Conservation (phyloP, 2,113 vertebrate species). For the Promerops cafer region DNA sequence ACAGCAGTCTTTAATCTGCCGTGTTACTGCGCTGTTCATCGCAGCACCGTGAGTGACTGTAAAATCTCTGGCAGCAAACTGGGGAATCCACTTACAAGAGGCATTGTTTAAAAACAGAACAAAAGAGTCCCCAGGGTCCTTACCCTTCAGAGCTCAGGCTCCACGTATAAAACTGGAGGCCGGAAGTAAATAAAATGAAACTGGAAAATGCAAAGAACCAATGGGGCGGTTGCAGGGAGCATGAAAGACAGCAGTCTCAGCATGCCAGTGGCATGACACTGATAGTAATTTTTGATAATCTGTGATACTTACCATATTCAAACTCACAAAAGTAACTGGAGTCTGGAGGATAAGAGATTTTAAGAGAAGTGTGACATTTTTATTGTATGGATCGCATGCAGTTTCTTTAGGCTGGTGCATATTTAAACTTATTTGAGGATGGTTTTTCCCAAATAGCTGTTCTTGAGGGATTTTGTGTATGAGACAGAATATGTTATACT, state of each 20-base stretch:
- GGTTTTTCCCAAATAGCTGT: not conserved
- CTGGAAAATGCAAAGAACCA: not conserved
- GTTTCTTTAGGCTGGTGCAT: not conserved
- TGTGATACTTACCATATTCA: not conserved
- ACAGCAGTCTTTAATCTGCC: not conserved
- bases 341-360: not conserved
- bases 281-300: not conserved
- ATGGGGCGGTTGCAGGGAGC: fast-evolving
- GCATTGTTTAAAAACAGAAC: not conserved
- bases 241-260: not conserved
- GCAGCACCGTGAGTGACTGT: not conserved
- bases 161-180: not conserved
- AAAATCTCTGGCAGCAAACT: not conserved
- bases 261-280: not conserved
- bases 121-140: not conserved
- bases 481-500: not conserved
- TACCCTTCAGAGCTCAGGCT: not conserved
- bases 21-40: not conserved
- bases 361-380: not conserved
- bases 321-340: not conserved
- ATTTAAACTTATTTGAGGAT: not conserved
- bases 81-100: not conserved
- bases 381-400: not conserved
- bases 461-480: not conserved
- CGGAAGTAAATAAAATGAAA: not conserved